Evolutionary conservation across 2,888 invertebrate genomes (phyloP), one percentile per base, ranked within the genome.

Genomic region (Watsonalla binaria): DNA sequence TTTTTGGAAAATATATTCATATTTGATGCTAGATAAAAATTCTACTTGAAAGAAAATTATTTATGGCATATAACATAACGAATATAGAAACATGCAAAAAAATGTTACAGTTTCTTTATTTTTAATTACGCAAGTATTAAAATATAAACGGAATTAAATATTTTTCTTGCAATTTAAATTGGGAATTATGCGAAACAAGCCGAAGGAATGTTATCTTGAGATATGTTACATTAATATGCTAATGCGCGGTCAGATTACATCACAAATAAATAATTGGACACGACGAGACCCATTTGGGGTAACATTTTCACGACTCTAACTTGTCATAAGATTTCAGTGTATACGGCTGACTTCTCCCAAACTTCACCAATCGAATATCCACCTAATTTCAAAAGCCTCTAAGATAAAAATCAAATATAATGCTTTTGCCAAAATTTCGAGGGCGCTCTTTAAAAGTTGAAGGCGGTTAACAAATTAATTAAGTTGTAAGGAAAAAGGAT

Each of bases 201-300:
- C 53, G 54, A 52, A 54, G 56, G 62, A 54, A 64, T 66, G 68
- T 64, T 63, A 63, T 72, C 74, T 66, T 65, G 68, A 72, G 80
- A 81, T 80, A 73, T 75, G 78, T 72, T 74, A 76, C 49, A 86
- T 88, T 87, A 85, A 85, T 82, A 86, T 85, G 82, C 78, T 83
- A 86, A 88, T 80, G 72, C 70, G 68, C 66, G 78, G 81, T 77
- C 72, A 80, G 82, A 86, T 84, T 71, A 60, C 67, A 73, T 70
- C 67, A 65, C 66, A 80, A 81, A 83, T 85, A 82, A 81, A 69
- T 76, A 75, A 78, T 79, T 71, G 70, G 64, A 68, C 68, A 65
- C 61, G 66, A 49, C 37, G 78, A 76, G 76, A 77, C 71, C 70
- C 72, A 69, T 72, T 73, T 65, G 65, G 66, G 65, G 62, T 60